Evolutionary conservation across 2,113 vertebrate genomes (phyloP).

Genomic region (Recurvirostra avosetta): DNA sequence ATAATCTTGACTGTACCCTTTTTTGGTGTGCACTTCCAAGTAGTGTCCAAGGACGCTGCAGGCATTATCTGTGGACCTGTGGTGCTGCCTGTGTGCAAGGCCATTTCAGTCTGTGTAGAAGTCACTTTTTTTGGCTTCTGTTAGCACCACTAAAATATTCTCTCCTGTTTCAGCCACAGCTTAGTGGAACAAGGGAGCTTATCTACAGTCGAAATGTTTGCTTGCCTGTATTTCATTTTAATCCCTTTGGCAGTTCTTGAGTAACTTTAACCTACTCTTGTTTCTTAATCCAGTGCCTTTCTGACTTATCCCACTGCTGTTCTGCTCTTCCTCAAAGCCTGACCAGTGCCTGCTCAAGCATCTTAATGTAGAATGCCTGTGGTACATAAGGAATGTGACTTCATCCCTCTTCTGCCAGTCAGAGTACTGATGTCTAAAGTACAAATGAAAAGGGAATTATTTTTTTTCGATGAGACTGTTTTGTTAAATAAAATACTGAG

Average conservation of each 20-base stretch:
- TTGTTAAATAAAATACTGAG: not conserved
- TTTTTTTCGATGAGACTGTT: fast-evolving
- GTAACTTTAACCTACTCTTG: not conserved
- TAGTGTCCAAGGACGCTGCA: not conserved
- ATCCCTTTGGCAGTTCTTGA: not conserved
- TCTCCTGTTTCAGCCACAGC: not conserved
- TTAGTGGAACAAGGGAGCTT: not conserved
- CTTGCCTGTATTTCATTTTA: not conserved
- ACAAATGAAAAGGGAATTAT: not conserved
- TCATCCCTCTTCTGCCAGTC: not conserved
- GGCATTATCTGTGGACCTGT: not conserved
- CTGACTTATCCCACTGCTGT: not conserved
- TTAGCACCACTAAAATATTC: not conserved
- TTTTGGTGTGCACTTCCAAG: fast-evolving
- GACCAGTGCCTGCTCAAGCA: not conserved
- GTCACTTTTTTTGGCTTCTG: not conserved
- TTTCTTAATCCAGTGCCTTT: not conserved
- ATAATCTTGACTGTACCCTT: not conserved
- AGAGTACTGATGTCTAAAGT: not conserved
- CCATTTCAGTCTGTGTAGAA: not conserved
- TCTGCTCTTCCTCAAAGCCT: not conserved
- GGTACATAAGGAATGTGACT: not conserved
- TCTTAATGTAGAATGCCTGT: not conserved
- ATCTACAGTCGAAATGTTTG: not conserved
- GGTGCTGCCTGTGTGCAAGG: not conserved